phyloP scores from a whole-genome alignment of 2,888 invertebrate species.

The Oasisia sp. region DNA sequence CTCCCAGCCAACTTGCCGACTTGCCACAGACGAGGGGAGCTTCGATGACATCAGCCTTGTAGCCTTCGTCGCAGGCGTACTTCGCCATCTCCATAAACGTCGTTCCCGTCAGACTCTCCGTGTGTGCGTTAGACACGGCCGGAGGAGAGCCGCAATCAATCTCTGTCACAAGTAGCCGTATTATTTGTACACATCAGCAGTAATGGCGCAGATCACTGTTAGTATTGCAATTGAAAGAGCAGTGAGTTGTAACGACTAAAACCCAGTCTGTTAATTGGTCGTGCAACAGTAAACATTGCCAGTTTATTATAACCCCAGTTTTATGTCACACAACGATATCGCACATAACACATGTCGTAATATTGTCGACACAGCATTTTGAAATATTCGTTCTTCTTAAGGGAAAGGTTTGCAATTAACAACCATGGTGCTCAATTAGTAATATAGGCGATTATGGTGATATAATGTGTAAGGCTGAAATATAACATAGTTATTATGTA shows the following conservation, averaged over 20 bases:
- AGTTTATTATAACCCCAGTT: too few species aligned
- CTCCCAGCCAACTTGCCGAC: conserved; percentile 12
- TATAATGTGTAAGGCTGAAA: too few species aligned
- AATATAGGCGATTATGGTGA: too few species aligned
- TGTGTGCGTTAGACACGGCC: neutral
- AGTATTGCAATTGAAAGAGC: neutral
- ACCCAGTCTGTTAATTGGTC: too few species aligned
- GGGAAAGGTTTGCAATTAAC: too few species aligned
- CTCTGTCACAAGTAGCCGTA: neutral
- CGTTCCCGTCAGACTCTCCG: neutral
- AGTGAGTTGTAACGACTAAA: neutral
- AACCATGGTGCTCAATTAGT: too few species aligned
- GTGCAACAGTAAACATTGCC: too few species aligned
- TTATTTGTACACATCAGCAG: neutral
- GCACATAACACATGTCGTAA: too few species aligned
- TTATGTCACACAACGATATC: too few species aligned
- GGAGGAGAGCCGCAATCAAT: neutral
- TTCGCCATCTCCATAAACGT: neutral
- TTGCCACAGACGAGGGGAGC: neutral
- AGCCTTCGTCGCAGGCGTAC: conserved; percentile 17
- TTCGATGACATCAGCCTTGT: neutral
- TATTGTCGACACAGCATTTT: too few species aligned
- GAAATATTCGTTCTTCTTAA: too few species aligned
- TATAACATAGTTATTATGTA: too few species aligned
- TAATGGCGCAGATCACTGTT: neutral